Evolutionary conservation across 2,113 vertebrate genomes (phyloP).

Genomic region (Psilopogon haemacephalus): DNA sequence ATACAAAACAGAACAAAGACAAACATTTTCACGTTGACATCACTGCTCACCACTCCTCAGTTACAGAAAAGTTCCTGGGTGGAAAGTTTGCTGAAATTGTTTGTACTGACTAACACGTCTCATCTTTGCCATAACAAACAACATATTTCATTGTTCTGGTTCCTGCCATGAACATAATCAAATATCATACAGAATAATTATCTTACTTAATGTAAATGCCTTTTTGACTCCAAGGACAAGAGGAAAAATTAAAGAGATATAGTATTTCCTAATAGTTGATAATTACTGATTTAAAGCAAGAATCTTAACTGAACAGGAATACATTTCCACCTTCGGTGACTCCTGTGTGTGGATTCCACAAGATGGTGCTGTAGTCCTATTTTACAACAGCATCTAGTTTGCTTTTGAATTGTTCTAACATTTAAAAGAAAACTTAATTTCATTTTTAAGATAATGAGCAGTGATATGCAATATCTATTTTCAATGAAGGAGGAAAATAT

Average conservation of each 20-base stretch:
- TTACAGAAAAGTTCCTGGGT: too few relatives aligned
- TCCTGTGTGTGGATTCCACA: slow-evolving; percentile 36
- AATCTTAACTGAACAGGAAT: neutral
- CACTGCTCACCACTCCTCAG: too few relatives aligned
- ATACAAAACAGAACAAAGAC: too few relatives aligned
- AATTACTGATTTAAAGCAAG: neutral
- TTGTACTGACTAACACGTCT: neutral
- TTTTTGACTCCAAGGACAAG: neutral
- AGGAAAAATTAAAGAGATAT: neutral
- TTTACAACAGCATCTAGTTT: neutral
- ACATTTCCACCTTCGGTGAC: neutral
- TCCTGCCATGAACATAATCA: neutral
- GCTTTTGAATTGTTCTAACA: neutral
- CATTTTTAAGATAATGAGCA: neutral
- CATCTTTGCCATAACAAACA: neutral
- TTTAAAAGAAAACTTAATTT: neutral
- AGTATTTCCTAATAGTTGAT: neutral
- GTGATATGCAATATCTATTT: neutral
- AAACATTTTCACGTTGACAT: too few relatives aligned
- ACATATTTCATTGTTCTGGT: neutral
- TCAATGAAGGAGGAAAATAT: neutral
- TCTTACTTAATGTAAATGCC: neutral
- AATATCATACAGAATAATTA: neutral
- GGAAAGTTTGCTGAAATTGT: too few relatives aligned
- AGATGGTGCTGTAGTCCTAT: slow-evolving; percentile 65